Base-by-base conservation (phyloP, 2,113 vertebrate genomes). In the Suricata suricatta region DNA sequence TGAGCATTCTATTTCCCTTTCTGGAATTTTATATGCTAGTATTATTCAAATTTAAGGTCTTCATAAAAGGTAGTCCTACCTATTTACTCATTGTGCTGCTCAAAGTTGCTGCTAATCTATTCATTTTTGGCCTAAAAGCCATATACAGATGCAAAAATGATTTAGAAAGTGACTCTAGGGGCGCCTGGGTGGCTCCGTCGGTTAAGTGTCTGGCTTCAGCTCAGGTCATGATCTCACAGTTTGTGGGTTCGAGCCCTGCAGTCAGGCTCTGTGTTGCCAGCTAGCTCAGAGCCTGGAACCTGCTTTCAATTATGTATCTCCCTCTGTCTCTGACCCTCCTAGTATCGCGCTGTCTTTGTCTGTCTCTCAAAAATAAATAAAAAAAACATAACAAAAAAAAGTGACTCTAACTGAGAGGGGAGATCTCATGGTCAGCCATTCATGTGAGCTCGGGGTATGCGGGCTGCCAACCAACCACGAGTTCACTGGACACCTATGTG, bases 41-140 rank as follows among this genome's bases (percentile, higher is more conserved):
- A 29, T 63, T 77, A 85, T 33, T 84, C 16, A 84, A 93, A 47
- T 52, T 23, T 79, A 77, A 89, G 1, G 52, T 6, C 12, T 71
- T 80, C 69, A 29, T 8, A 80, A 63, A 66, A 86, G 16, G 47
- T 29, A 38, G 35, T 19, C 5, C 27, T 15, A 69, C 52, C 27
- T 4, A 47, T 47, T 47, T 10, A 54, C 0, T 13, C 71, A 77
- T 6, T n/a, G 0, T 50, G 15, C 72, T 74, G 71, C 27, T 82
- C 60, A 83, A 31, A 64, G 29, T 88, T 33, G 50, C 4, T n/a
- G 11, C 19, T 44, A 21, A 84, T 44, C 3, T 54, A n/a, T 74
- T 82, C 13, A 69, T 27, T 83, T 94, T 89, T 95, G n/a, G 23
- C 44, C 4, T 21, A 2, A 90, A 95, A 95, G 64, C 27, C 23